These are phyloP conservation scores for Connochaetes taurinus DNA, from an alignment of 2,113 vertebrate species.

Conservation along the genomic window DNA sequence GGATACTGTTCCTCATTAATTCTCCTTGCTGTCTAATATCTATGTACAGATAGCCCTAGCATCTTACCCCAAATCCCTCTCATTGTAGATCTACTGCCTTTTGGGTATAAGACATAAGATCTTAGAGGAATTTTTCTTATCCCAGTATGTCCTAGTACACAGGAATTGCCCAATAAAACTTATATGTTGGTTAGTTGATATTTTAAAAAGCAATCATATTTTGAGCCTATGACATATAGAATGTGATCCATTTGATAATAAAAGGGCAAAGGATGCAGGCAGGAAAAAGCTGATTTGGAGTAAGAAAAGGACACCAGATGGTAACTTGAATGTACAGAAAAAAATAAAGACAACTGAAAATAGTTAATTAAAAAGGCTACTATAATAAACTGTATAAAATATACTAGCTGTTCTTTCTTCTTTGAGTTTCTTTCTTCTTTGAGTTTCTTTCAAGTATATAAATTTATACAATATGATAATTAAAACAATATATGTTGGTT, in stretches of 20 bases:
- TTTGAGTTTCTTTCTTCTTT: not conserved
- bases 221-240: not conserved
- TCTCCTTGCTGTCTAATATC: not conserved
- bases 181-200: not conserved
- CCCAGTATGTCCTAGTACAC: not conserved
- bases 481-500: not conserved
- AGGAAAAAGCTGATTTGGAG: not conserved
- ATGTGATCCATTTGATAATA: not conserved
- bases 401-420: not conserved
- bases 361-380: not conserved
- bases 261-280: not conserved
- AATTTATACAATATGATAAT: not conserved
- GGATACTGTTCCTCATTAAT: not conserved
- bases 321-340: not conserved
- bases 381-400: not conserved
- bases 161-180: not conserved
- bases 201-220: not conserved
- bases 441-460: not conserved
- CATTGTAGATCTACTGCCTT: not conserved
- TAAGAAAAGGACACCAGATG: not conserved
- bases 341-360: not conserved
- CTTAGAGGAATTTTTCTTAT: not conserved
- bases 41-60: not conserved
- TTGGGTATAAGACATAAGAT: not conserved
- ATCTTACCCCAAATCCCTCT: not conserved